Evolutionary conservation across 2,888 invertebrate species (phyloP).

Genomic region (Nomada hirtipes): DNA sequence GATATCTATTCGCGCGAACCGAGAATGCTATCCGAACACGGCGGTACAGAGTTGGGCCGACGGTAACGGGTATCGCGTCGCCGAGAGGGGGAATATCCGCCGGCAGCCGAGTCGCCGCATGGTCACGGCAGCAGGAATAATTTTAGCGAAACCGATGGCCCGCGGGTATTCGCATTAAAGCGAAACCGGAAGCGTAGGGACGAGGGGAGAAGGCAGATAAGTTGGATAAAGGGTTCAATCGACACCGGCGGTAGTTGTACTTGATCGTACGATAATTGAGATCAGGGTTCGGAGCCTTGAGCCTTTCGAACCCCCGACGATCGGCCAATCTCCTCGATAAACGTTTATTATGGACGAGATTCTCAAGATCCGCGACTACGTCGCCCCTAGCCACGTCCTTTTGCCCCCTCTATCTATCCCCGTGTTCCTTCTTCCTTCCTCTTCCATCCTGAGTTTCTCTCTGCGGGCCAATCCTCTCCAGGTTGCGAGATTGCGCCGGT

Average conservation of each 20-base stretch:
- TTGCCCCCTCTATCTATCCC: neutral
- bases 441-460: neutral
- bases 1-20: too few species aligned
- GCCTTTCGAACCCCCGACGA: constrained; percentile 68
- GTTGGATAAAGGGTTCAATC: constrained; percentile 62
- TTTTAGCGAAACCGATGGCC: constrained; percentile 74
- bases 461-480: constrained; percentile 53
- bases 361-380: constrained; percentile 57
- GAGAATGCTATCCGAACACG: too few species aligned
- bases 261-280: constrained; percentile 72
- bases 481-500: constrained; percentile 70
- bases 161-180: constrained; percentile 79
- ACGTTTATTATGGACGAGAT: constrained; percentile 68
- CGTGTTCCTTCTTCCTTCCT: neutral
- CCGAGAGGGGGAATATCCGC: constrained; percentile 9
- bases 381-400: constrained; percentile 48
- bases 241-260: constrained; percentile 42
- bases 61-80: neutral
- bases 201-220: constrained; percentile 39
- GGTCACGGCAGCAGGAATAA: constrained; percentile 58
- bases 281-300: constrained; percentile 68
- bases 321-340: constrained; percentile 69
- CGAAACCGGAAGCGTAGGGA: constrained; percentile 42
- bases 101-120: neutral
- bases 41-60: too few species aligned